Percentiles rank a stretch among this genome's conserved stretches.
These are phyloP conservation scores for Hyposoter dolosus DNA, from an alignment of 2,888 invertebrate genomes.

Conservation along the genomic window DNA sequence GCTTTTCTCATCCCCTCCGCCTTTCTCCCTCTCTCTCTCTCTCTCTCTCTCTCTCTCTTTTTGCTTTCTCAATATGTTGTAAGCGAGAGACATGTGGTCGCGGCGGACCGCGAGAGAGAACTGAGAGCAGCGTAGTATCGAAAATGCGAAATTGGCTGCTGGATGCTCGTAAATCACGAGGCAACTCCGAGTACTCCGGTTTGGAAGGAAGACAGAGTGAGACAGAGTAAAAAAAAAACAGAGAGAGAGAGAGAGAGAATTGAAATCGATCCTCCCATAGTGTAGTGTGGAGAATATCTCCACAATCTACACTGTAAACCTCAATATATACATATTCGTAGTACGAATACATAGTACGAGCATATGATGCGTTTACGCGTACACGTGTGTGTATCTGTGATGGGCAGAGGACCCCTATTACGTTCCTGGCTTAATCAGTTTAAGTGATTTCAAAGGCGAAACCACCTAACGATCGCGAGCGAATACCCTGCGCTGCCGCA, in stretches of 20 bases:
- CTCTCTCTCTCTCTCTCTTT: conserved; percentile 5
- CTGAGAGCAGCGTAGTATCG: conserved; percentile 69
- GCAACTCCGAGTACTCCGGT: conserved; percentile 55
- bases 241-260: conserved; percentile 21
- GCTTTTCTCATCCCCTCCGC: conserved; percentile 9
- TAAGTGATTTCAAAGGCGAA: conserved; percentile 80
- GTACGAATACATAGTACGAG: neutral
- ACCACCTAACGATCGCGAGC: conserved; percentile 60
- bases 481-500: conserved; percentile 44
- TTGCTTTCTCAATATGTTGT: conserved; percentile 24
- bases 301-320: conserved; percentile 8
- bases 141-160: conserved; percentile 75
- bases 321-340: conserved; percentile 5
- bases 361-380: neutral
- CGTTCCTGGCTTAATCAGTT: conserved; percentile 79
- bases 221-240: neutral
- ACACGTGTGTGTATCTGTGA: conserved; percentile 28
- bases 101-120: conserved; percentile 52
- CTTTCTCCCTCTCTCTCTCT: too few species aligned
- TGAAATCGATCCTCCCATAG: conserved; percentile 54
- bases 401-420: conserved; percentile 64
- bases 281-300: conserved; percentile 14
- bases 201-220: conserved; percentile 22
- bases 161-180: conserved; percentile 75
- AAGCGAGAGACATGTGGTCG: conserved; percentile 37